phyloP scores from a whole-genome alignment of 2,888 invertebrate species.

The Eudemis profundana region DNA sequence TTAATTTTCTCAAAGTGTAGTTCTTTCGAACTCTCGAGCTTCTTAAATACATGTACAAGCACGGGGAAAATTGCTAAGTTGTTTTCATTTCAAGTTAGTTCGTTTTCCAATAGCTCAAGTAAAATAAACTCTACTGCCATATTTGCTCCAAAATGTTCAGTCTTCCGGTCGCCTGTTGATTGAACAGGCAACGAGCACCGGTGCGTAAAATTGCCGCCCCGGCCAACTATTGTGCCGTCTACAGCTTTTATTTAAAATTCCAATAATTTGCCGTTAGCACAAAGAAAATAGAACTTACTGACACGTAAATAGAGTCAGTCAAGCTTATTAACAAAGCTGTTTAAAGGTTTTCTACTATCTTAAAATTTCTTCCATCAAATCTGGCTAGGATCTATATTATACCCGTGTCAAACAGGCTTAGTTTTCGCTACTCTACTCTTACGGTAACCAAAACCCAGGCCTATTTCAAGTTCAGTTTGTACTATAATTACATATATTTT shows the following conservation, averaged over 20 bases:
- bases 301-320: no score
- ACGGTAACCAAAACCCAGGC: no score
- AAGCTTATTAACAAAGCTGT: no score
- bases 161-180: conserved; percentile 30
- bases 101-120: not conserved
- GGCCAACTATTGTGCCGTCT: conserved; percentile 26
- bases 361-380: no score
- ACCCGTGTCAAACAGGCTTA: no score
- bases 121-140: conserved; percentile 15
- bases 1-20: not conserved
- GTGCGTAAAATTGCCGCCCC: conserved; percentile 25
- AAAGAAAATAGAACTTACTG: not conserved
- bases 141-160: conserved; percentile 24
- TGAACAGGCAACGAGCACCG: conserved; percentile 16
- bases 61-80: not conserved
- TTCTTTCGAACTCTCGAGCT: not conserved
- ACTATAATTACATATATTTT: no score
- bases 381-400: no score
- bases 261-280: not conserved
- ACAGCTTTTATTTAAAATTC: conserved; percentile 24
- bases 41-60: not conserved
- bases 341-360: no score
- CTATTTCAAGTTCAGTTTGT: no score
- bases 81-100: conserved; percentile 14
- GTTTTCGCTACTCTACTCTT: no score